Evolutionary conservation across 37 sponge, comb jelly and placozoan species (phyloP).

Genomic region (Sycon ciliatum): DNA sequence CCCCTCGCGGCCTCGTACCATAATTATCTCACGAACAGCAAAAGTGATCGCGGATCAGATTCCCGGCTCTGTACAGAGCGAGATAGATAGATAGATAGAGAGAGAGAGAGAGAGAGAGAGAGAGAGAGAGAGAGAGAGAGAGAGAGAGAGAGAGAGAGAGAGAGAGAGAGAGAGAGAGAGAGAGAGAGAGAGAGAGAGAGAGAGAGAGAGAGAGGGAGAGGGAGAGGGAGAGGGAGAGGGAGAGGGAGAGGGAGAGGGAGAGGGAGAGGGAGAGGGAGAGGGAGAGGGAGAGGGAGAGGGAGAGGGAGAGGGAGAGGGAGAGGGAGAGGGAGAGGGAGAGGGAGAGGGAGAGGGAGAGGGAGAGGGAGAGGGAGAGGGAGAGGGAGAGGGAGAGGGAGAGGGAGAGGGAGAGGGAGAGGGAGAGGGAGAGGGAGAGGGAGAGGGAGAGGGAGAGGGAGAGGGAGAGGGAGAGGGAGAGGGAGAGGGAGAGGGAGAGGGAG

Average conservation of each 20-base stretch:
- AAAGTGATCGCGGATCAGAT: too few species aligned
- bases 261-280: neutral
- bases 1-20: too few species aligned
- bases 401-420: neutral
- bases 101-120: too few species aligned
- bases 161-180: neutral
- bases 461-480: neutral
- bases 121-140: neutral
- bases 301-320: neutral
- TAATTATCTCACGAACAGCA: too few species aligned
- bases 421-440: neutral
- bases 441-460: neutral
- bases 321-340: neutral
- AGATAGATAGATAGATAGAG: too few species aligned
- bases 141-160: neutral
- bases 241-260: neutral
- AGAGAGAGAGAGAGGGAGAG: neutral
- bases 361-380: neutral
- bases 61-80: too few species aligned
- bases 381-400: neutral
- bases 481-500: neutral
- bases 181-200: neutral
- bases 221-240: neutral
- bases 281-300: neutral
- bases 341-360: neutral